A percentile compares a stretch with the other conserved stretches of the same genome.
Evolutionary conservation across 2,888 invertebrate genomes (phyloP).

Genomic region (Anthophora plumipes): DNA sequence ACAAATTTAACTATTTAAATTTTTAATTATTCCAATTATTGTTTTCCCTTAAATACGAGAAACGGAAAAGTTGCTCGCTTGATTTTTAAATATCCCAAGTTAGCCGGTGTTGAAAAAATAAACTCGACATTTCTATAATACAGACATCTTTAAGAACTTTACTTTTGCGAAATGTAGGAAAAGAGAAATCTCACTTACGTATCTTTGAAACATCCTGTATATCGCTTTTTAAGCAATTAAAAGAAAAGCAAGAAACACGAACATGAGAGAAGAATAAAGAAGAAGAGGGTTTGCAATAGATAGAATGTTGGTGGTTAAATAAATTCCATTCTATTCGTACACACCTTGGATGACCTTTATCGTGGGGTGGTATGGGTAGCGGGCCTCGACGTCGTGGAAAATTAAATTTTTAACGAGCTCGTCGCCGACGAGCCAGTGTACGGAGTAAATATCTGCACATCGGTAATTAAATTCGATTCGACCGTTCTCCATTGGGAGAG

Average conservation of each 20-base stretch:
- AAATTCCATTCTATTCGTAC: constrained; percentile 42
- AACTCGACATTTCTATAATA: too few species aligned
- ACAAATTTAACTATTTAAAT: too few species aligned
- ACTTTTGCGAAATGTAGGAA: too few species aligned
- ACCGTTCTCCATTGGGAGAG: constrained; percentile 25
- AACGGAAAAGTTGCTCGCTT: too few species aligned
- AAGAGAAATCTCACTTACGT: too few species aligned
- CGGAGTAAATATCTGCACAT: constrained; percentile 77
- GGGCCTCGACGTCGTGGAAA: constrained; percentile 60
- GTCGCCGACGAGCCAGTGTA: constrained; percentile 51
- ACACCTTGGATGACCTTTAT: constrained; percentile 58
- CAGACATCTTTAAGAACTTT: too few species aligned
- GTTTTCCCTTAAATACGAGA: too few species aligned
- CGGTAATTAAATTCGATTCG: constrained; percentile 80
- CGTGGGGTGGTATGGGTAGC: background rate
- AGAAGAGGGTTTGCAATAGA: constrained; percentile 23
- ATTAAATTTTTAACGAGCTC: constrained; percentile 74
- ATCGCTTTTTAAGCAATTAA: too few species aligned
- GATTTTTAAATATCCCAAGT: too few species aligned
- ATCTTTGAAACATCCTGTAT: too few species aligned
- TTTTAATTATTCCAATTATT: too few species aligned
- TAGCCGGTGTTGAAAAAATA: too few species aligned
- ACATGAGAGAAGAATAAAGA: background rate
- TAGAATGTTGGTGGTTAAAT: constrained; percentile 49
- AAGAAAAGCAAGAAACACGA: background rate